phyloP scores from a whole-genome alignment of 2,797 vertebrate genomes.

The Lacerta agilis region DNA sequence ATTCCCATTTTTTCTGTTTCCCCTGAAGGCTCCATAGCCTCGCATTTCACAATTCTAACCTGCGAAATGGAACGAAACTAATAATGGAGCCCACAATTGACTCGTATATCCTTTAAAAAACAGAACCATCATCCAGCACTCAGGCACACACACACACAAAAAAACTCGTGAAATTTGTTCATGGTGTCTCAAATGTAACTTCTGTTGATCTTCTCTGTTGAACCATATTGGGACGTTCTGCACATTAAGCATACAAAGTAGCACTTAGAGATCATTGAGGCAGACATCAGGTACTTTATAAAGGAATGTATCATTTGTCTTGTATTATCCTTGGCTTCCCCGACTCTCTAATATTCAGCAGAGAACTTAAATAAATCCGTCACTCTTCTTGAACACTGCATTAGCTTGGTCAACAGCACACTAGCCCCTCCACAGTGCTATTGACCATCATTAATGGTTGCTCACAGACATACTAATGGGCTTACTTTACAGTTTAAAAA shows the following conservation, averaged over 20 bases:
- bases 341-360: constrained; percentile 31
- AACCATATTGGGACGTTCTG: constrained; percentile 42
- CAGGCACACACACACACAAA: neutral
- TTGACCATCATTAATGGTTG: constrained; percentile 35
- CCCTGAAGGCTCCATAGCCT: neutral
- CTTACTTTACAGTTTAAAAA: constrained; percentile 25
- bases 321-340: constrained; percentile 30
- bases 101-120: constrained; percentile 38
- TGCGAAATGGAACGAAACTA: constrained; percentile 11
- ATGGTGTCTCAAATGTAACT: constrained; percentile 6
- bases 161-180: neutral
- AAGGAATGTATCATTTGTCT: constrained; percentile 29
- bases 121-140: neutral
- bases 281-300: constrained; percentile 14
- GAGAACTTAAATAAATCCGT: constrained; percentile 48
- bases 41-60: constrained; percentile 10
- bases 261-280: constrained; percentile 46
- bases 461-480: constrained; percentile 50
- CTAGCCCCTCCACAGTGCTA: constrained; percentile 40
- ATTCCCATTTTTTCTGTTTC: neutral
- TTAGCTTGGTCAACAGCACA: constrained; percentile 54
- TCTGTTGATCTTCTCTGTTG: constrained; percentile 40
- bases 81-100: constrained; percentile 31
- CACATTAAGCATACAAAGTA: neutral
- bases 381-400: constrained; percentile 52